Conservation (phyloP, 2,113 vertebrate genomes). For the Tenrec ecaudatus region DNA sequence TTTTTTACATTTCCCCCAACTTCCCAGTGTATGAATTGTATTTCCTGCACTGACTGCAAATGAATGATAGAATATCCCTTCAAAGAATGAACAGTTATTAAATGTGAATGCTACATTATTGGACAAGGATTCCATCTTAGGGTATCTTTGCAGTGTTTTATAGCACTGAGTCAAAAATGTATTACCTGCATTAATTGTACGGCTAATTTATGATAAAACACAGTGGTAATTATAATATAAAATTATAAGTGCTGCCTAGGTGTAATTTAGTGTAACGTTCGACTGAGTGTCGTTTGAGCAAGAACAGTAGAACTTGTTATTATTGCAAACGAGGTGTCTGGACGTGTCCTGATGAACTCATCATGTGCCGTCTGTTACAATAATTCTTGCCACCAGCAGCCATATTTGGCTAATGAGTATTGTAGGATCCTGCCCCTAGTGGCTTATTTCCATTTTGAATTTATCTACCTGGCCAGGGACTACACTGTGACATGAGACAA, state of each 20-base stretch:
- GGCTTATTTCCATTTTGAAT: conserved; percentile 55
- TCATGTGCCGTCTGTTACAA: conserved; percentile 76
- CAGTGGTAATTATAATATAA: conserved; percentile 25
- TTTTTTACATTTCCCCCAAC: background rate
- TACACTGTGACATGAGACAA: background rate
- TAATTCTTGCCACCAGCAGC: conserved; percentile 78
- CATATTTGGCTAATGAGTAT: conserved; percentile 64
- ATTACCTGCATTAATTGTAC: conserved; percentile 51
- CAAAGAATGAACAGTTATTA: conserved; percentile 37
- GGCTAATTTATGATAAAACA: conserved; percentile 12
- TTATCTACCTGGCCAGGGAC: conserved; percentile 53
- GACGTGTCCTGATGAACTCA: conserved; percentile 63
- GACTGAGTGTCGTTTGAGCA: background rate
- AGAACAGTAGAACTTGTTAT: conserved; percentile 39
- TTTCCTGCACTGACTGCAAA: conserved; percentile 15
- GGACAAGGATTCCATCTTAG: background rate
- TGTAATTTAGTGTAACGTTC: background rate
- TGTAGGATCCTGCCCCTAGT: conserved; percentile 66
- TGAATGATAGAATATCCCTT: background rate
- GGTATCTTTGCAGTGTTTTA: background rate
- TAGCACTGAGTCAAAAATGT: conserved; percentile 43
- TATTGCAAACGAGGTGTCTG: conserved; percentile 75
- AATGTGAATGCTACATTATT: background rate
- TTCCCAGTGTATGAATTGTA: background rate
- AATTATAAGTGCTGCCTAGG: conserved; percentile 41